Percentiles rank a stretch among this genome's conserved stretches.
phyloP scores from a whole-genome alignment of 2,797 vertebrate genomes.

The Rhinichthys osculus region DNA sequence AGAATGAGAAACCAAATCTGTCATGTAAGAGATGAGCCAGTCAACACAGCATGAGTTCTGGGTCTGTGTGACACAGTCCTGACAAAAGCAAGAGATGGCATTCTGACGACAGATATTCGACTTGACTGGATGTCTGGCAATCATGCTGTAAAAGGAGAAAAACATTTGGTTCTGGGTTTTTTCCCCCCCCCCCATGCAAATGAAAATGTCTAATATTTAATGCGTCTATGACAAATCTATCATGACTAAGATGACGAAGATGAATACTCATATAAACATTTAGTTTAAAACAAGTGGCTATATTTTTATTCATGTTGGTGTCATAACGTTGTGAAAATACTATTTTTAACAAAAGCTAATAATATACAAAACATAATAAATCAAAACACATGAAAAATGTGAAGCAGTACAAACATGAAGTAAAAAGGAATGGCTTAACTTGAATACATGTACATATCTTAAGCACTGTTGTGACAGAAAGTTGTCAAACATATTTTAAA shows the following conservation, averaged over 20 bases:
- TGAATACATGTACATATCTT: background rate
- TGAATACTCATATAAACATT: background rate
- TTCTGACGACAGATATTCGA: constrained; percentile 34
- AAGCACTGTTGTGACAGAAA: background rate
- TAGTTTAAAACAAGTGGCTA: background rate
- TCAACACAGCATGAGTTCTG: constrained; percentile 51
- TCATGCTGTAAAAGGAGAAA: constrained; percentile 28
- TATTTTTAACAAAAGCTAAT: background rate
- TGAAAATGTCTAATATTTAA: background rate
- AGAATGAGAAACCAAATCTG: constrained; percentile 52
- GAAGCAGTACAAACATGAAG: background rate
- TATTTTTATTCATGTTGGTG: background rate
- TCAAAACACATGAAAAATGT: background rate
- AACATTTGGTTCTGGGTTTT: constrained; percentile 25
- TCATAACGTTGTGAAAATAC: background rate
- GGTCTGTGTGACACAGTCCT: constrained; percentile 34
- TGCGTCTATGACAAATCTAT: background rate
- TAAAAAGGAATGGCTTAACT: background rate
- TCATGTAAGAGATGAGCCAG: constrained; percentile 59
- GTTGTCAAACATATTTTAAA: background rate
- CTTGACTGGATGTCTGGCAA: constrained; percentile 28
- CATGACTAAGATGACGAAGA: background rate
- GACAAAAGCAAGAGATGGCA: constrained; percentile 37
- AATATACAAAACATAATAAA: too few species aligned
- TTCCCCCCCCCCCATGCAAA: background rate